Evolutionary conservation across 2,113 vertebrate genomes (phyloP).

Genomic region (Fulica atra): DNA sequence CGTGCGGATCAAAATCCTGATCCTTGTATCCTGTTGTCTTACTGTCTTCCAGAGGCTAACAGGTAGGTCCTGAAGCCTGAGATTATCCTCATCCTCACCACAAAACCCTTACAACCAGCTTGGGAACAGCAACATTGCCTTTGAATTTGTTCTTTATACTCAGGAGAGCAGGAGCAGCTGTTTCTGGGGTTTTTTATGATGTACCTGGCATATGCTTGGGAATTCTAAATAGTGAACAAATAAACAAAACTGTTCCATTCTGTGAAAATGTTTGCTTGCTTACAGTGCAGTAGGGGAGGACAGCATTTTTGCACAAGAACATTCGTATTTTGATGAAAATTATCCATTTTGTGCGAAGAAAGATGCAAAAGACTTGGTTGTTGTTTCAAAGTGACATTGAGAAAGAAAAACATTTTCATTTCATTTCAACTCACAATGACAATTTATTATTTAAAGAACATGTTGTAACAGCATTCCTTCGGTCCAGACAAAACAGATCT

Average conservation of each 20-base stretch:
- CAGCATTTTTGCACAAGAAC: background rate
- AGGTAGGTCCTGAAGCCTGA: background rate
- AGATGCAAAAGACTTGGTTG: background rate
- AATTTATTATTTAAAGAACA: constrained; percentile 12
- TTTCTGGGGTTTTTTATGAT: background rate
- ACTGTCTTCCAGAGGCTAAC: background rate
- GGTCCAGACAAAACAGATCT: constrained; percentile 32
- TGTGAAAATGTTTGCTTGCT: background rate
- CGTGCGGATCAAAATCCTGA: background rate
- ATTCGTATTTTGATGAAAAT: background rate
- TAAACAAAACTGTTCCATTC: background rate
- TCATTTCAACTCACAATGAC: background rate
- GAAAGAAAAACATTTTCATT: constrained; percentile 19
- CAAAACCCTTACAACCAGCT: background rate
- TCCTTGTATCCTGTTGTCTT: background rate
- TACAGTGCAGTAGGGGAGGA: background rate
- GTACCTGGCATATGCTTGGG: background rate
- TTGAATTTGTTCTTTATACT: background rate
- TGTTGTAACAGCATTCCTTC: background rate
- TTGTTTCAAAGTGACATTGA: background rate
- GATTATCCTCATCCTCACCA: background rate
- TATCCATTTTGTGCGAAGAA: background rate
- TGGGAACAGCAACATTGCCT: background rate
- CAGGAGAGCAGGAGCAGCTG: background rate
- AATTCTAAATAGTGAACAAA: background rate